phyloP scores from a whole-genome alignment of 2,797 vertebrate species.

The Acanthiza pusilla region DNA sequence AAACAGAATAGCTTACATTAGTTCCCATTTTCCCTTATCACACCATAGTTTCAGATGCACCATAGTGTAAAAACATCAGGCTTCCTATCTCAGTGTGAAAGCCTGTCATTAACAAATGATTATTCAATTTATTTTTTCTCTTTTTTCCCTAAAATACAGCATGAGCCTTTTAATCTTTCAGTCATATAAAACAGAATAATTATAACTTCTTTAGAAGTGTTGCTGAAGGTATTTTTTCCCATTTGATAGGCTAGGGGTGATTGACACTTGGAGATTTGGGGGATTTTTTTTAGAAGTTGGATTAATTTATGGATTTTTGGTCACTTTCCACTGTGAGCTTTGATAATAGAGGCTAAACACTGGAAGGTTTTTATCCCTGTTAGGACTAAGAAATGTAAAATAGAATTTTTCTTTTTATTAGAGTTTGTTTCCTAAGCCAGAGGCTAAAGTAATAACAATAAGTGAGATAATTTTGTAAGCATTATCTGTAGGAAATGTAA shows the following conservation, averaged over 20 bases:
- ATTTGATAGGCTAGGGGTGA: neutral
- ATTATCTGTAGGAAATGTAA: slow-evolving; percentile 60
- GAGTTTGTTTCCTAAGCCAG: slow-evolving; percentile 30
- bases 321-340: neutral
- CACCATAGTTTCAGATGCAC: neutral
- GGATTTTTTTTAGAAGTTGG: neutral
- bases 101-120: neutral
- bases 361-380: neutral
- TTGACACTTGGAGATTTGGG: neutral
- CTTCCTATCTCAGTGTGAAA: slow-evolving; percentile 6
- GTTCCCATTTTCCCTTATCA: neutral
- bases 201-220: neutral
- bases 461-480: slow-evolving; percentile 50
- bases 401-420: slow-evolving; percentile 27
- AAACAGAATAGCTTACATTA: neutral
- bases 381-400: slow-evolving; percentile 3
- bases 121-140: slow-evolving; percentile 3
- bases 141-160: neutral
- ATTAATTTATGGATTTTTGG: slow-evolving; percentile 22
- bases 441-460: slow-evolving; percentile 27
- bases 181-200: slow-evolving; percentile 13
- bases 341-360: neutral
- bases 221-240: neutral
- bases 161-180: neutral
- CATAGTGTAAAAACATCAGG: neutral